phyloP scores from a whole-genome alignment of 92 coral and sea anemone species.

The Parazoanthus atlanticus region DNA sequence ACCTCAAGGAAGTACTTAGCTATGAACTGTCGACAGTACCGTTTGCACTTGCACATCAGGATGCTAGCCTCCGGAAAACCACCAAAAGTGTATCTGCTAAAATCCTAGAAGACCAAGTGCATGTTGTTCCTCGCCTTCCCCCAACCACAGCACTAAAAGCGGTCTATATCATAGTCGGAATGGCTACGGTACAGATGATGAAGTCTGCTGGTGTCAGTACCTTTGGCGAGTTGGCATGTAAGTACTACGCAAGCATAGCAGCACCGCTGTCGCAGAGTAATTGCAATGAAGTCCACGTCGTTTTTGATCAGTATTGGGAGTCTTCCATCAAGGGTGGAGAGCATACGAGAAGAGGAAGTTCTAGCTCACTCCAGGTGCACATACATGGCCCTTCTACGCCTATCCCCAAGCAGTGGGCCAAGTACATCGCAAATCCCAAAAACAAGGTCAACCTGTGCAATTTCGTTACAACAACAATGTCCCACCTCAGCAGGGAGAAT shows the following conservation, averaged over 20 bases:
- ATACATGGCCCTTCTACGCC: slow-evolving; percentile 64
- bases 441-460: slow-evolving; percentile 52
- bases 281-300: slow-evolving; percentile 44
- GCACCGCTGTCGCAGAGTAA: slow-evolving; percentile 24
- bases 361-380: slow-evolving; percentile 51
- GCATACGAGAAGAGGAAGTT: slow-evolving; percentile 45
- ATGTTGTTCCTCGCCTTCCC: slow-evolving; percentile 21
- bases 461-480: slow-evolving; percentile 35
- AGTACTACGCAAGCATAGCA: slow-evolving; percentile 40
- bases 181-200: slow-evolving; percentile 49
- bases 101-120: slow-evolving; percentile 1
- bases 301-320: slow-evolving; percentile 49
- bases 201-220: slow-evolving; percentile 44
- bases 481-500: slow-evolving; percentile 22
- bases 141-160: slow-evolving; percentile 8
- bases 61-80: slow-evolving; percentile 24
- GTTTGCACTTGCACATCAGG: too few species aligned
- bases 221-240: slow-evolving; percentile 47
- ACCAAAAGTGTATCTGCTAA: slow-evolving; percentile 26
- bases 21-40: slow-evolving; percentile 31
- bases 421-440: slow-evolving; percentile 49
- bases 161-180: slow-evolving; percentile 34
- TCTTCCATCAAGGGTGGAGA: slow-evolving; percentile 54
- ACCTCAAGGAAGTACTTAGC: slow-evolving; percentile 42
- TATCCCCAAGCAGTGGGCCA: slow-evolving; percentile 60